phyloP scores from a whole-genome alignment of 2,113 vertebrate species.

The Lepidothrix coronata region DNA sequence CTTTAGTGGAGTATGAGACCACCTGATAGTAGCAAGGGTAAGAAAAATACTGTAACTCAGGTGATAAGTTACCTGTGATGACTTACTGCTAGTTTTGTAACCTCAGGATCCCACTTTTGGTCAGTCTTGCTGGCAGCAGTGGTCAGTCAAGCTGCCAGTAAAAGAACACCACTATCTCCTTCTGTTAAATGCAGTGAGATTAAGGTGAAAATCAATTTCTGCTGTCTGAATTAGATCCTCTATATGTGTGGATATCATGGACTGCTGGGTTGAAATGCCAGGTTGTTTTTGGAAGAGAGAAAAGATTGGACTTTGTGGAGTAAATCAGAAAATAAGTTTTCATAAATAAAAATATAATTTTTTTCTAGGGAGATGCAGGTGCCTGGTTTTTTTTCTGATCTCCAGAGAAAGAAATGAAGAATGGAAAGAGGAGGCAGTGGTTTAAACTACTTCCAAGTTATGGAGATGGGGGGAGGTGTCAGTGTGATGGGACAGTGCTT shows the following conservation, averaged over 20 bases:
- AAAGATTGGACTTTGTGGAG: neutral
- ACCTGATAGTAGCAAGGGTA: neutral
- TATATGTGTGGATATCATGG: neutral
- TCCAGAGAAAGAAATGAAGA: neutral
- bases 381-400: neutral
- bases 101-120: neutral
- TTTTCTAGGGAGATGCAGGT: rapidly evolving
- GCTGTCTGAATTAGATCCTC: neutral
- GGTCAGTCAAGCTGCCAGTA: neutral
- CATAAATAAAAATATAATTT: neutral
- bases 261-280: neutral
- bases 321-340: neutral
- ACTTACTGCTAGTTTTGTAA: neutral
- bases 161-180: neutral
- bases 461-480: no score
- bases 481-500: neutral
- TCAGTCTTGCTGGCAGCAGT: neutral
- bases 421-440: neutral
- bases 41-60: neutral
- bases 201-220: neutral
- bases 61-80: neutral
- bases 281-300: neutral
- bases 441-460: neutral
- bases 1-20: neutral
- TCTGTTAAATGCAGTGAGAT: neutral